Base-by-base conservation (phyloP, 2,888 invertebrate species). In the Tetropium fuscum region DNA sequence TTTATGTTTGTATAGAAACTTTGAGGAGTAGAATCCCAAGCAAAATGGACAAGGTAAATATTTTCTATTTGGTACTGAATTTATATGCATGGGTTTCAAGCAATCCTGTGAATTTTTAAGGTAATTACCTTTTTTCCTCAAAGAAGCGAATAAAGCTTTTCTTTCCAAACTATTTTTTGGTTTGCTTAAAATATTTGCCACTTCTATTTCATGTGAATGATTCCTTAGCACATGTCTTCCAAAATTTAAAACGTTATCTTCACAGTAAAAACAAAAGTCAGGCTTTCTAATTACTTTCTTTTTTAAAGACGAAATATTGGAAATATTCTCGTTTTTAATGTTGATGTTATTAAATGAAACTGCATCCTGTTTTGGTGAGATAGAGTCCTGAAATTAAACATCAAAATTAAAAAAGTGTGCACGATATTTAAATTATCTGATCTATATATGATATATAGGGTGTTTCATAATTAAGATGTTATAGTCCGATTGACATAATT, bases 81-180 rank as follows among this genome's bases (percentile, higher is more conserved):
- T 6, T 43, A n/a, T 22, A 44, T 18, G 34, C 1, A 56, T 51
- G 15, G 59, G 53, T 56, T 63, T 63, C 5, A 15, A 30, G 13
- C 7, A 7, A 11, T 4, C 40, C 18, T 53, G 57, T 11, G 22
- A 53, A 27, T 44, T 11, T 38, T 13, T 49, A 15, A 65, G 7
- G 44, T 27, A 65, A 18, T 63, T 65, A 32, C 60, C 60, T 40
- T 57, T 57, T 30, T 51, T 60, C 8, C 63, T 36, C 32, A 63
- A 36, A n/a, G 19, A 11, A 36, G 11, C 11, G 6, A 65, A 15
- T 43, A 63, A 16, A n/a, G 38, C 4, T 44, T 20, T 58, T 44
- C 57, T 41, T 19, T 44, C 20, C 18, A 15, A 18, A 8, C 11
- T 8, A n/a, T 47, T 53, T 2, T 11, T 19, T 7, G 32, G 7